Conservation (phyloP, 1,140 invertebrate genomes). For the Drosophila orosa region DNA sequence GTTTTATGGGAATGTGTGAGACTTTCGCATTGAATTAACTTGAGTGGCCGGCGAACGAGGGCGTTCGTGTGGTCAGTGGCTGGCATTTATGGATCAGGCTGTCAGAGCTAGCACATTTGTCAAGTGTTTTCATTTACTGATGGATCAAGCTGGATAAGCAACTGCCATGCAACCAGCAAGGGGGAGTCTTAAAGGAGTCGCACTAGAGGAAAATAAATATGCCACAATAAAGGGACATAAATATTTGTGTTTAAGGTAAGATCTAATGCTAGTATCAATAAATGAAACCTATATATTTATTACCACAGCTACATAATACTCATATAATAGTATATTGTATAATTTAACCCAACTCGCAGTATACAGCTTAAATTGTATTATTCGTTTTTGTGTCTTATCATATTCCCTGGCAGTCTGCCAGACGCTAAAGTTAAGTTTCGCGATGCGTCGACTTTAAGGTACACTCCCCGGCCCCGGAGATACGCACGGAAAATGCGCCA, state of each 20-base stretch:
- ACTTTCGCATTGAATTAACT: conserved; percentile 71
- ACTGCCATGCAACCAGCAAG: not conserved
- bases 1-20: conserved; percentile 52
- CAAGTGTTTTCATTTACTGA: conserved; percentile 59
- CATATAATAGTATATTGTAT: not conserved
- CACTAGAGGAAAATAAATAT: not conserved
- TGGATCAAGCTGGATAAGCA: conserved; percentile 29
- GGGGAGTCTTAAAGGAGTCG: conserved; percentile 4
- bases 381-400: conserved; percentile 7
- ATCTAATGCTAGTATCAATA: not conserved
- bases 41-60: conserved; percentile 49
- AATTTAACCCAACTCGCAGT: not conserved
- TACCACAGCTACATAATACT: no score
- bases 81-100: conserved; percentile 72
- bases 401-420: not conserved
- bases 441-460: conserved; percentile 29
- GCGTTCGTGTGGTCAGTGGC: conserved; percentile 52
- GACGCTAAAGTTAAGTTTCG: conserved; percentile 22
- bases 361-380: not conserved
- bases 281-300: no score
- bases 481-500: conserved; percentile 26
- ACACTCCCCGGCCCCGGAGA: conserved; percentile 11
- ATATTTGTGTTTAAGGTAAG: not conserved
- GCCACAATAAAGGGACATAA: not conserved
- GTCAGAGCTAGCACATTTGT: conserved; percentile 47